These are phyloP conservation scores for Pontoporia blainvillei DNA, from an alignment of 2,113 vertebrate genomes.

Conservation along the genomic window DNA sequence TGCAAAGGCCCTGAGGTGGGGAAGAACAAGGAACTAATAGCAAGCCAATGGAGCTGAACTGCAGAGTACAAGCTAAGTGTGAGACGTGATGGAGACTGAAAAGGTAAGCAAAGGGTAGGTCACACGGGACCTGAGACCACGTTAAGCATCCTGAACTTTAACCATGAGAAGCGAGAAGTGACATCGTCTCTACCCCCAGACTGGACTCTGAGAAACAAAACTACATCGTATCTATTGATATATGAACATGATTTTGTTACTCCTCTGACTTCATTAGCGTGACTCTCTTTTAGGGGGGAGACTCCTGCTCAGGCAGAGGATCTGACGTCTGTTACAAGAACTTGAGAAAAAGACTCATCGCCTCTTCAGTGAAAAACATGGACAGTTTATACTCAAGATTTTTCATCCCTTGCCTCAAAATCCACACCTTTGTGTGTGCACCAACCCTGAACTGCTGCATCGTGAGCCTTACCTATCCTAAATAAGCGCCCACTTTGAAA, in stretches of 20 bases:
- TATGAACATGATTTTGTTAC: background rate
- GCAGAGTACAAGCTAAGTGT: background rate
- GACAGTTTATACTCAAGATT: background rate
- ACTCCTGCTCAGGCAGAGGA: background rate
- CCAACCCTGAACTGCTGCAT: too few species aligned
- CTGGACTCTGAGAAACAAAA: background rate
- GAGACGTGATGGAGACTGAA: background rate
- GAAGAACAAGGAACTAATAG: background rate
- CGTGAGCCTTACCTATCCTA: background rate
- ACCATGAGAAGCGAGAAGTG: background rate
- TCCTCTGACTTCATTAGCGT: background rate
- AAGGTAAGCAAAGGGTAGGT: too few species aligned
- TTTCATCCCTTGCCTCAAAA: background rate
- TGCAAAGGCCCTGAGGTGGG: background rate
- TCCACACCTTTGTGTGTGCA: background rate
- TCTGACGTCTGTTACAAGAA: background rate
- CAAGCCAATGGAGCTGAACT: background rate
- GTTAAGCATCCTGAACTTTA: background rate
- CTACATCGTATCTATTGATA: background rate
- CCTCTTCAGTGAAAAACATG: background rate
- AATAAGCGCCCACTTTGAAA: background rate
- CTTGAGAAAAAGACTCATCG: background rate
- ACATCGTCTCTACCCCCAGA: background rate
- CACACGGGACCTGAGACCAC: accelerated
- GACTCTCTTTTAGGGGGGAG: background rate